phyloP scores from a whole-genome alignment of 2,797 vertebrate species.

The Bryconaethiops microstoma region DNA sequence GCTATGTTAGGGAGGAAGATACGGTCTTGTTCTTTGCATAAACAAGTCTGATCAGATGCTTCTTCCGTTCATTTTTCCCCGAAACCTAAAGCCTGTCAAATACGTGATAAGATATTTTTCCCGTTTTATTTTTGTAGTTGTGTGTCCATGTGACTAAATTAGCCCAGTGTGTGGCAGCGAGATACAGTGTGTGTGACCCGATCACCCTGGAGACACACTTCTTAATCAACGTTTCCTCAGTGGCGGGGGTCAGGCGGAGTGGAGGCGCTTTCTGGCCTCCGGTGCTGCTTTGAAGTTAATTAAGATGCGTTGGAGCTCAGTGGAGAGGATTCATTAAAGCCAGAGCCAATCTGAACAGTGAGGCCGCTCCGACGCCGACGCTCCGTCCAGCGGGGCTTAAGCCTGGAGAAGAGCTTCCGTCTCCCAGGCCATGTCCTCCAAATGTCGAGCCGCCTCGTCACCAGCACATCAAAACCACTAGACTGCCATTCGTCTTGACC shows the following conservation, averaged over 20 bases:
- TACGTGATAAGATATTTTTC: conserved; percentile 22
- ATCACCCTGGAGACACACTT: conserved; percentile 65
- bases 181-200: conserved; percentile 56
- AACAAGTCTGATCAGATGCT: conserved; percentile 19
- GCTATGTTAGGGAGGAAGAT: conserved; percentile 47
- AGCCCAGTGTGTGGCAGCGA: conserved; percentile 42
- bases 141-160: conserved; percentile 48
- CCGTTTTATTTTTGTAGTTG: background rate
- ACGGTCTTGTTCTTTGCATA: conserved; percentile 22
- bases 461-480: conserved; percentile 7
- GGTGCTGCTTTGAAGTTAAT: conserved; percentile 81
- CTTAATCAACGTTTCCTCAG: conserved; percentile 82
- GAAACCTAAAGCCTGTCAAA: conserved; percentile 28
- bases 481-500: conserved; percentile 22
- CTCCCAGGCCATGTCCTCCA: conserved; percentile 44
- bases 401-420: conserved; percentile 39
- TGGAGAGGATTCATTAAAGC: conserved; percentile 80
- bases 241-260: conserved; percentile 73
- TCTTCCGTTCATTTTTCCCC: background rate
- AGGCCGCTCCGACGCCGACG: conserved; percentile 63
- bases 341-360: conserved; percentile 70
- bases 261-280: conserved; percentile 69
- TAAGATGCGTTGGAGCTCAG: conserved; percentile 81
- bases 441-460: conserved; percentile 2
- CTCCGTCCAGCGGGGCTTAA: conserved; percentile 54